A percentile compares a stretch with the other conserved stretches of the same genome.
Conservation (phyloP, 2,888 invertebrate species). For the Rhagonycha fulva region DNA sequence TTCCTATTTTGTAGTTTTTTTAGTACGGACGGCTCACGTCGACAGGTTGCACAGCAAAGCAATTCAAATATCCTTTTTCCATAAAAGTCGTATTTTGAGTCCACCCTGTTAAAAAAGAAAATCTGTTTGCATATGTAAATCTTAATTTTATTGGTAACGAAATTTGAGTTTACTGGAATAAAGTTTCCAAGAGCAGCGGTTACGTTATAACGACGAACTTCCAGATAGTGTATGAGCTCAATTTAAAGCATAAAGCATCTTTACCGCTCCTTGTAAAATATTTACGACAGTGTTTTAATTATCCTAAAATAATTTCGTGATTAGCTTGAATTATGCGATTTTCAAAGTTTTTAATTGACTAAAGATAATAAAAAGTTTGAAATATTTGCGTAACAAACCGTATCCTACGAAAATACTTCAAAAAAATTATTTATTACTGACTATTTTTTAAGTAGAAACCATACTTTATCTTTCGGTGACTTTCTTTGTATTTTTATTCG, state of each 20-base stretch:
- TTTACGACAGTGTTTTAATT: conserved; percentile 39
- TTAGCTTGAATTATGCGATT: conserved; percentile 38
- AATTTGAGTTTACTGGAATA: conserved; percentile 23
- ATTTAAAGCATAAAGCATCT: conserved; percentile 36
- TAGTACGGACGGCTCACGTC: not conserved
- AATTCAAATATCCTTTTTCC: not conserved
- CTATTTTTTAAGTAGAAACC: conserved; percentile 11
- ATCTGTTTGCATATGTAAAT: conserved; percentile 19
- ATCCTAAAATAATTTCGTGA: conserved; percentile 40
- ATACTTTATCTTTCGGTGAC: conserved; percentile 10
- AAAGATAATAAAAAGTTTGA: conserved; percentile 22
- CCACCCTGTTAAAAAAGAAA: not conserved
- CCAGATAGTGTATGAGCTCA: conserved; percentile 22
- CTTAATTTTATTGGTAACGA: conserved; percentile 18
- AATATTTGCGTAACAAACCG: conserved; percentile 13
- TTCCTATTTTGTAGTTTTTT: not conserved
- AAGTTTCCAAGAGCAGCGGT: conserved; percentile 20
- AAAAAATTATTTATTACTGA: conserved; percentile 15
- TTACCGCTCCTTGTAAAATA: conserved; percentile 40
- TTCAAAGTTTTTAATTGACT: conserved; percentile 27
- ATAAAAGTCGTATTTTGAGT: not conserved
- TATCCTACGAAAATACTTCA: not conserved
- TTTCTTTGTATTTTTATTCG: conserved; percentile 19
- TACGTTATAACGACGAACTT: conserved; percentile 19
- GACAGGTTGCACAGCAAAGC: not conserved